Conservation (phyloP, 2,888 invertebrate genomes). For the Habrosyne pyritoides region DNA sequence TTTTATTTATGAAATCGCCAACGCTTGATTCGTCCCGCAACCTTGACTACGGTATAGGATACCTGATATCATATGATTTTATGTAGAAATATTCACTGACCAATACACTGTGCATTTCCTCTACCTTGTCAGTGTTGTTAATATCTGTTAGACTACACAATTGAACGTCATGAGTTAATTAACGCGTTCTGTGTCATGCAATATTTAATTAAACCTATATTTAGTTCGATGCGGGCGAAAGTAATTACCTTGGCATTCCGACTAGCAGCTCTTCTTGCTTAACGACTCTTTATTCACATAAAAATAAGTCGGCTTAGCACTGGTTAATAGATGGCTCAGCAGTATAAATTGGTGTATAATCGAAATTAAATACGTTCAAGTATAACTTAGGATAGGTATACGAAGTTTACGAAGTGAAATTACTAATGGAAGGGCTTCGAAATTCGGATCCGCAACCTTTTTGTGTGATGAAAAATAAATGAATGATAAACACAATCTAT, state of each 20-base stretch:
- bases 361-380: not conserved
- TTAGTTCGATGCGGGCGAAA: constrained; percentile 57
- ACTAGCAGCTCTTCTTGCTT: constrained; percentile 44
- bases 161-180: constrained; percentile 39
- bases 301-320: constrained; percentile 2
- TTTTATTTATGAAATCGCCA: constrained; percentile 58
- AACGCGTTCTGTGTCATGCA: constrained; percentile 50
- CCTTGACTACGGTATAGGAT: constrained; percentile 45
- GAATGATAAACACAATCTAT: too few species aligned
- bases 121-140: not conserved
- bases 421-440: too few species aligned
- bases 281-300: constrained; percentile 25
- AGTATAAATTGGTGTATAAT: not conserved
- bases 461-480: too few species aligned
- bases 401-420: not conserved
- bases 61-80: constrained; percentile 26
- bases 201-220: constrained; percentile 64
- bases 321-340: not conserved
- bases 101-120: not conserved
- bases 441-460: too few species aligned
- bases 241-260: constrained; percentile 58
- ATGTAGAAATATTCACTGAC: constrained; percentile 10
- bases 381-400: too few species aligned
- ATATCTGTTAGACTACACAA: constrained; percentile 19
- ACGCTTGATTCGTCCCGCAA: constrained; percentile 43